Conservation (phyloP, 1,140 invertebrate genomes). For the Potamilus streckersoni region DNA sequence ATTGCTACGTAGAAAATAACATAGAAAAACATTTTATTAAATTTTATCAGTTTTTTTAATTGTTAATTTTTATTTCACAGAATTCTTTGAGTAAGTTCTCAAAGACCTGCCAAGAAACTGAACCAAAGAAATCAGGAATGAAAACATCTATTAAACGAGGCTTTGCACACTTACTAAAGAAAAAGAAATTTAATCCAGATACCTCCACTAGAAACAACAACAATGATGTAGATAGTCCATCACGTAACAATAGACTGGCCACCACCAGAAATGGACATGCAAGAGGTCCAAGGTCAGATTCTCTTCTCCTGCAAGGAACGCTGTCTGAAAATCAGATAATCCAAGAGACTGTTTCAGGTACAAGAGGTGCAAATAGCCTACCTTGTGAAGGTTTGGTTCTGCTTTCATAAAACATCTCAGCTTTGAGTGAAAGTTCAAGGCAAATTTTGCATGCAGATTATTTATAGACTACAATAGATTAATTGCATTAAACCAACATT, state of each 20-base stretch:
- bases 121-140: slow-evolving; percentile 25
- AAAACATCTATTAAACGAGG: slow-evolving; percentile 4
- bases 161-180: slow-evolving; percentile 31
- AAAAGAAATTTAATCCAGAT: slow-evolving; percentile 20
- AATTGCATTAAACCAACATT: too few species aligned
- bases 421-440: neutral
- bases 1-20: too few species aligned
- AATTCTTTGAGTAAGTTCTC: too few species aligned
- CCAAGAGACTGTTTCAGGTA: slow-evolving; percentile 6
- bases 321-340: slow-evolving; percentile 23
- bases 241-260: slow-evolving; percentile 12
- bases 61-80: too few species aligned
- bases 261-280: slow-evolving; percentile 34
- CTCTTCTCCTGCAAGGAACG: slow-evolving; percentile 14
- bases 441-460: neutral
- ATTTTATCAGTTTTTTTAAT: too few species aligned
- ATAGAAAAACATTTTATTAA: too few species aligned
- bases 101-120: slow-evolving; percentile 5
- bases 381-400: slow-evolving; percentile 12
- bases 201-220: slow-evolving; percentile 23
- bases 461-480: neutral
- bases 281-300: slow-evolving; percentile 6
- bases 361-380: neutral
- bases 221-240: slow-evolving; percentile 25
- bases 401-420: neutral